A percentile compares a stretch with the other conserved stretches of the same genome.
Conservation (phyloP, 2,797 vertebrate genomes). For the Tokudaia tokunoshimensis region DNA sequence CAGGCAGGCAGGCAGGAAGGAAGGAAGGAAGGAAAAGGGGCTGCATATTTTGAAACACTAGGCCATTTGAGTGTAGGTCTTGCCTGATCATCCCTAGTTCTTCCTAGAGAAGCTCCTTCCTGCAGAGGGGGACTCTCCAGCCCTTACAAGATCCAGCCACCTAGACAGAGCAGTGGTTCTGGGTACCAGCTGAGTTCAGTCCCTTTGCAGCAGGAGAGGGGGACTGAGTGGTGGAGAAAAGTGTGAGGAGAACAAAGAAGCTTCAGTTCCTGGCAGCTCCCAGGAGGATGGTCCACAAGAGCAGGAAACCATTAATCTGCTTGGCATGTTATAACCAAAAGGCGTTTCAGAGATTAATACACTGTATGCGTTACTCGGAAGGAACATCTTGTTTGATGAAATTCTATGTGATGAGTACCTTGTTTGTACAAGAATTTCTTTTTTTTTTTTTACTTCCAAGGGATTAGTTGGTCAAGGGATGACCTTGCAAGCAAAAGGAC, state of each 20-base stretch:
- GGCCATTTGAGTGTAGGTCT: not conserved
- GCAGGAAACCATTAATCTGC: not conserved
- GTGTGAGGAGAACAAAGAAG: not conserved
- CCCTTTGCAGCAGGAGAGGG: not conserved
- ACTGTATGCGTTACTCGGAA: fast-evolving
- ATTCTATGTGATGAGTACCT: fast-evolving
- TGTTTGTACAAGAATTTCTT: not conserved
- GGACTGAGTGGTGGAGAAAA: not conserved
- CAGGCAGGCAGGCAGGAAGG: fast-evolving
- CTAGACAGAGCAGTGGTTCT: not conserved
- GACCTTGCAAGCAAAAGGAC: not conserved
- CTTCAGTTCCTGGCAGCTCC: not conserved
- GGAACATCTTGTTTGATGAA: not conserved
- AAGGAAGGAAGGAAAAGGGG: not conserved
- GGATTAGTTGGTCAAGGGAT: not conserved
- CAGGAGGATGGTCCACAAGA: not conserved
- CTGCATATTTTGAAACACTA: not conserved
- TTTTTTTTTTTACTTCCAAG: not conserved
- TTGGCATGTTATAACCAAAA: slow-evolving; percentile 11
- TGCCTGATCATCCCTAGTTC: not conserved
- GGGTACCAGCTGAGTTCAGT: not conserved
- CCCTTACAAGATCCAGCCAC: not conserved
- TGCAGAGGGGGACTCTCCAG: not conserved
- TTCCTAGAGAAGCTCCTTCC: not conserved
- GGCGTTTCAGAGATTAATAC: not conserved